phyloP scores from a whole-genome alignment of 2,888 invertebrate genomes.

The Temnothorax unifasciatus region DNA sequence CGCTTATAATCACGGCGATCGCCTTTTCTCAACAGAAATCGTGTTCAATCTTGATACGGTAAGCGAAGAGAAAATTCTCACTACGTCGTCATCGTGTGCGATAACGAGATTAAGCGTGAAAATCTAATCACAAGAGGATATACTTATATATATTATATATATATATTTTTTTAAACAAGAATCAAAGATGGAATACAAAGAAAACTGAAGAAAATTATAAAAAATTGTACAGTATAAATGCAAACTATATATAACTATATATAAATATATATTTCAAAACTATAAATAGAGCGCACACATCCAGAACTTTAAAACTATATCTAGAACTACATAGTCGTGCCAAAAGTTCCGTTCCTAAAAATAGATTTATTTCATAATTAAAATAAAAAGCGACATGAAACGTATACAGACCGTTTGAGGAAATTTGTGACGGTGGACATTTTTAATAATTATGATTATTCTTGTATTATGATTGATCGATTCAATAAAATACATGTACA shows the following conservation, averaged over 20 bases:
- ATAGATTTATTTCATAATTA: too few species aligned
- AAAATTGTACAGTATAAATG: background rate
- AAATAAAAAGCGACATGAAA: too few species aligned
- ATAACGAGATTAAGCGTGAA: constrained; percentile 25
- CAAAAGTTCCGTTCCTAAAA: too few species aligned
- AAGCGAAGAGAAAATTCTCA: constrained; percentile 26
- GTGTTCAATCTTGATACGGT: background rate
- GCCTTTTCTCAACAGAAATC: constrained; percentile 23
- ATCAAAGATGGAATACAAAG: background rate
- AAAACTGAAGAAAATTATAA: background rate
- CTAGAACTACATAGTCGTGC: background rate
- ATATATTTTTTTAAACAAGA: background rate
- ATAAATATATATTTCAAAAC: background rate
- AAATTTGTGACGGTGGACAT: background rate
- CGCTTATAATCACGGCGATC: background rate
- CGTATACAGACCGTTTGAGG: background rate
- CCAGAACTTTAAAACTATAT: background rate
- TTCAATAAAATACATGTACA: too few species aligned
- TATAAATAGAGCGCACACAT: background rate
- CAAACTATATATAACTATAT: background rate
- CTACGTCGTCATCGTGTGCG: background rate
- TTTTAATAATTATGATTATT: background rate
- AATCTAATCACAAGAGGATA: background rate
- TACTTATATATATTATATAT: background rate
- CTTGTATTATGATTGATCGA: background rate